Conservation (phyloP, 2,888 invertebrate species). For the Sclerodermus sp. region DNA sequence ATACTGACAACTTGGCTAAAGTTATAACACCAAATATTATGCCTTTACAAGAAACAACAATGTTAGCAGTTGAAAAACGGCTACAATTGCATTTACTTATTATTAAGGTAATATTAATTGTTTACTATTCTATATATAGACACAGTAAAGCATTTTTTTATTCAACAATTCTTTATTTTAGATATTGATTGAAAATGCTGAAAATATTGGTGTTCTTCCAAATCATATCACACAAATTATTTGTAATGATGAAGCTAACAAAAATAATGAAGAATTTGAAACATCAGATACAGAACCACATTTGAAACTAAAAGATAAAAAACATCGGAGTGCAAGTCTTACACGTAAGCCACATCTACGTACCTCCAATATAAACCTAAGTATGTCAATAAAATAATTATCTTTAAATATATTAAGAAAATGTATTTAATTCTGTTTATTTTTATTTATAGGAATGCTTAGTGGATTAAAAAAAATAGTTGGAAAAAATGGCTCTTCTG, state of each 20-base stretch:
- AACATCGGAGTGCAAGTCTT: conserved; percentile 82
- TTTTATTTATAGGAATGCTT: conserved; percentile 66
- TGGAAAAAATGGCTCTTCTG: conserved; percentile 63
- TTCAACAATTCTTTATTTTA: conserved; percentile 48
- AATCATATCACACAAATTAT: conserved; percentile 61
- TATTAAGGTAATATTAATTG: conserved; percentile 62
- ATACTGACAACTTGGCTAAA: conserved; percentile 78
- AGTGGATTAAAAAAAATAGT: conserved; percentile 79
- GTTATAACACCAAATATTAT: conserved; percentile 85
- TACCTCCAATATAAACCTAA: conserved; percentile 42
- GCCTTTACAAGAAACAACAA: conserved; percentile 70
- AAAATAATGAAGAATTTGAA: conserved; percentile 45
- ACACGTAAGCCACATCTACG: conserved; percentile 67
- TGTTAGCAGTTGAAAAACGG: conserved; percentile 63
- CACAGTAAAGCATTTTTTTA: neutral
- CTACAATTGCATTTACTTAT: conserved; percentile 72
- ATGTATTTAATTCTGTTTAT: neutral
- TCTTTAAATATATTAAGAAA: neutral
- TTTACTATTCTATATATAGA: no score
- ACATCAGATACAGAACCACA: conserved; percentile 38
- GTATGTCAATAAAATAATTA: conserved; percentile 27
- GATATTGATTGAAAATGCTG: conserved; percentile 78
- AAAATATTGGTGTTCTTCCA: conserved; percentile 73
- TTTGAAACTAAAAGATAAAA: conserved; percentile 64
- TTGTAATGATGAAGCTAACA: conserved; percentile 42